Evolutionary conservation across 2,797 vertebrate genomes (phyloP).

Genomic region (Ctenochaetus hawaiiensis): DNA sequence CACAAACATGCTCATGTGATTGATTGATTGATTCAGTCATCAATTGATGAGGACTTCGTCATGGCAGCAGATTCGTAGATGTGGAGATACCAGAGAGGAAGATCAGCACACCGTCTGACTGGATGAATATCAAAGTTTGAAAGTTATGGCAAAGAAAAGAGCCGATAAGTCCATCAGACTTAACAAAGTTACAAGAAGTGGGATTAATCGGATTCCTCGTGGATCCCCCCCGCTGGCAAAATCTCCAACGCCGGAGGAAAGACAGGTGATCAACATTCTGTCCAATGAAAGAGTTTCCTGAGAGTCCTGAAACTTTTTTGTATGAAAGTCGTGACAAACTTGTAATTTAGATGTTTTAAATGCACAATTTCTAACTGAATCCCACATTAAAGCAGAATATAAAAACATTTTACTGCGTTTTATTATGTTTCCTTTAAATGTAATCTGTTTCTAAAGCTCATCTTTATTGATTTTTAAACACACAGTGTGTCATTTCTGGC

Average conservation of each 20-base stretch:
- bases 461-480: too few species aligned
- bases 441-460: too few species aligned
- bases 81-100: slow-evolving; percentile 11
- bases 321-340: background rate
- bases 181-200: slow-evolving; percentile 32
- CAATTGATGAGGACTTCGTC: slow-evolving; percentile 6
- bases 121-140: slow-evolving; percentile 28
- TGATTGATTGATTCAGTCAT: too few species aligned
- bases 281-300: background rate
- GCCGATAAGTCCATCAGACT: slow-evolving; percentile 68
- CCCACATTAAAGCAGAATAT: too few species aligned
- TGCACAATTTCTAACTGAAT: too few species aligned
- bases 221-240: slow-evolving; percentile 69
- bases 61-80: slow-evolving; percentile 32
- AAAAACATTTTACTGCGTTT: too few species aligned
- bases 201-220: slow-evolving; percentile 62
- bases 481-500: too few species aligned
- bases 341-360: background rate
- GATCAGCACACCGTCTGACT: slow-evolving; percentile 10
- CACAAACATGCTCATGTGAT: background rate
- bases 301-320: background rate
- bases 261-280: slow-evolving; percentile 38
- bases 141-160: background rate
- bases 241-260: slow-evolving; percentile 41
- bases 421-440: too few species aligned